Percentiles rank a stretch among this genome's conserved stretches.
Evolutionary conservation across 2,113 vertebrate species (phyloP).

Genomic region (Eubucco bourcierii): DNA sequence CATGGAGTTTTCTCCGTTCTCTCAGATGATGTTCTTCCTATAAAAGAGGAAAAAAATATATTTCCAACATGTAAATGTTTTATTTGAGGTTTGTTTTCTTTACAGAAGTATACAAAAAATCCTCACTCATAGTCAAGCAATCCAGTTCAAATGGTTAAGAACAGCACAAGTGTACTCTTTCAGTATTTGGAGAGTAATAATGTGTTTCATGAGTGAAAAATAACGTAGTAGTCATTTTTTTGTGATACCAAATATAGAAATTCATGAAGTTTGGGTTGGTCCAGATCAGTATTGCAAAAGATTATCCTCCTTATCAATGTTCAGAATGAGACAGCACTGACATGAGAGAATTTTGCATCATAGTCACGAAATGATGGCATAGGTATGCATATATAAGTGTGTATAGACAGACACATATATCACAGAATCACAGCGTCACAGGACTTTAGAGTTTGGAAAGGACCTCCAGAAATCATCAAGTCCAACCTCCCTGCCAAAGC

Average conservation of each 20-base stretch:
- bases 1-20: neutral
- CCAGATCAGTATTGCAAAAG: neutral
- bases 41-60: rapidly evolving
- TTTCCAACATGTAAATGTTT: neutral
- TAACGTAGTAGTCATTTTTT: neutral
- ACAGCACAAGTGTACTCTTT: neutral
- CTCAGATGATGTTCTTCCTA: neutral
- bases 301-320: neutral
- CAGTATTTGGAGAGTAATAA: neutral
- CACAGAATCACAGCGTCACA: no score
- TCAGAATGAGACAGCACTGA: neutral
- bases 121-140: neutral
- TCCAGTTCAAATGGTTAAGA: neutral
- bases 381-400: neutral
- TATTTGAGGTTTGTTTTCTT: neutral
- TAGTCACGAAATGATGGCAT: neutral
- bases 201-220: neutral
- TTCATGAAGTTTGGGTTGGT: neutral
- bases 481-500: no score
- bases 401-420: neutral
- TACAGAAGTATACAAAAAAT: neutral
- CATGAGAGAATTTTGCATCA: neutral
- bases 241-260: neutral
- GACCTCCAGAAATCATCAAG: no score
- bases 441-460: no score